These are phyloP conservation scores for Acrossocheilus wenchowensis DNA, from an alignment of 2,797 vertebrate genomes.

Conservation along the genomic window DNA sequence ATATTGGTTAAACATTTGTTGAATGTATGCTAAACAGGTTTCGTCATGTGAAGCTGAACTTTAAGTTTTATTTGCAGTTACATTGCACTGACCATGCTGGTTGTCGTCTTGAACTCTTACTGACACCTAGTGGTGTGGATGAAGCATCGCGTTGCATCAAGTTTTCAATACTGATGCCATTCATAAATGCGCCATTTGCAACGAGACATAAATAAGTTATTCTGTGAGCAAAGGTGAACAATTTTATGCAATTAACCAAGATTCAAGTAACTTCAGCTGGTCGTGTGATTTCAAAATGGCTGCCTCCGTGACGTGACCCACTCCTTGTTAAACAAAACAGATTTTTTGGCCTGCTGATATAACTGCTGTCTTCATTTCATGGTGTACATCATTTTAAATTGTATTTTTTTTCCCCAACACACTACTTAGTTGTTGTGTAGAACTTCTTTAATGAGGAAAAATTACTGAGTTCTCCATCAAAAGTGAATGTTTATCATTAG, in stretches of 20 bases:
- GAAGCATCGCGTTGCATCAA: too few species aligned
- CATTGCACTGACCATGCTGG: too few species aligned
- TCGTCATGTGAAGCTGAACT: not conserved
- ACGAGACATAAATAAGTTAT: not conserved
- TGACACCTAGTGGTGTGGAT: constrained; percentile 24
- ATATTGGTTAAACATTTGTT: not conserved
- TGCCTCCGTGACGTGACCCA: not conserved
- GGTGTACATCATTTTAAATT: not conserved
- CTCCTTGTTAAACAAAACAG: not conserved
- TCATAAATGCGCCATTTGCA: not conserved
- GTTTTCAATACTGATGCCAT: not conserved
- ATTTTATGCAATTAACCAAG: not conserved
- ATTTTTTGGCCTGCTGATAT: not conserved
- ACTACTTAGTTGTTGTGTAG: not conserved
- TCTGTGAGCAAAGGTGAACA: not conserved
- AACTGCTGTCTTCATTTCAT: not conserved
- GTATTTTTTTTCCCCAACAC: not conserved
- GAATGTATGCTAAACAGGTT: not conserved
- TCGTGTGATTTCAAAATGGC: constrained; percentile 2
- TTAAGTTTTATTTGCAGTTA: not conserved
- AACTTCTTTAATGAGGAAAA: not conserved
- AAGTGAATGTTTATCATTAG: not conserved
- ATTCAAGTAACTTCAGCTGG: not conserved
- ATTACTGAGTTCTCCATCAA: not conserved
- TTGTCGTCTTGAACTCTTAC: not conserved